Evolutionary conservation across 2,113 vertebrate genomes (phyloP).

Genomic region (Odocoileus hemionus): DNA sequence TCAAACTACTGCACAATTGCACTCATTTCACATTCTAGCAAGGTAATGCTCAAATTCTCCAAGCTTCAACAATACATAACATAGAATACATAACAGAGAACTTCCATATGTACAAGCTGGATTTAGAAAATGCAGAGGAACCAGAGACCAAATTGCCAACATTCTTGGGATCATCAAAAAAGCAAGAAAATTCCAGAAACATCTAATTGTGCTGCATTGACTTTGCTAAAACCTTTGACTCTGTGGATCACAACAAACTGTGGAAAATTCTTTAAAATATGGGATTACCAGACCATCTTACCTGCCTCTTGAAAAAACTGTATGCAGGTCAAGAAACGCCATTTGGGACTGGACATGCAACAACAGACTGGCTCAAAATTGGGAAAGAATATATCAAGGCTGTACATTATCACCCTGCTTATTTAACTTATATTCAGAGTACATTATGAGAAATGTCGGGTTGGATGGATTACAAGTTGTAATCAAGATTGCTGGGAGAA

Average conservation of each 20-base stretch:
- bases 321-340: not conserved
- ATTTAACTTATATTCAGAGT: not conserved
- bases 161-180: not conserved
- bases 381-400: not conserved
- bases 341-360: not conserved
- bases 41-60: not conserved
- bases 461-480: not conserved
- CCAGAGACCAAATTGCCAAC: not conserved
- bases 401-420: not conserved
- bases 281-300: not conserved
- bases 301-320: not conserved
- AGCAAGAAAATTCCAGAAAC: not conserved
- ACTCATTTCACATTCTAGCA: not conserved
- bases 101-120: not conserved
- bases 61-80: not conserved
- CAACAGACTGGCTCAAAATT: not conserved
- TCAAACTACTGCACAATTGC: not conserved
- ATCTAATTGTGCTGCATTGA: not conserved
- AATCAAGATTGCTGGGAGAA: not conserved
- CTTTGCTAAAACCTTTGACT: not conserved
- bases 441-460: not conserved
- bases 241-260: not conserved
- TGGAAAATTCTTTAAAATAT: not conserved
- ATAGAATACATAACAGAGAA: not conserved
- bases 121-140: not conserved